Percentiles rank a stretch among this genome's conserved stretches.
phyloP scores from a whole-genome alignment of 2,113 vertebrate genomes.

The Mesembrinibis cayennensis region DNA sequence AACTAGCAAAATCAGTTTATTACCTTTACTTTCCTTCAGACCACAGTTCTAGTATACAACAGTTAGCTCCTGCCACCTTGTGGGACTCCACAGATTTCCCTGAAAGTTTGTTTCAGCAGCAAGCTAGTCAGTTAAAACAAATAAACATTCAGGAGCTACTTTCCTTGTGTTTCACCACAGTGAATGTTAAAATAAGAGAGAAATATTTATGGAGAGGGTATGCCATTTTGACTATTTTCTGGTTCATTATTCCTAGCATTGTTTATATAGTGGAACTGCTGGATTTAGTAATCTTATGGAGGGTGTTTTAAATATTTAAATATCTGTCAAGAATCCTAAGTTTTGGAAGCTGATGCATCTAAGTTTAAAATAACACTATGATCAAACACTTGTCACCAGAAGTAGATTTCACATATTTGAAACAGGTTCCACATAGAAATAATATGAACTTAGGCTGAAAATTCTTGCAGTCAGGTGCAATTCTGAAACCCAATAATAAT shows the following conservation, averaged over 20 bases:
- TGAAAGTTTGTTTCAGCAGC: neutral
- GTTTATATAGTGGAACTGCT: neutral
- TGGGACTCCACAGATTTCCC: slow-evolving; percentile 18
- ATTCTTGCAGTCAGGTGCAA: neutral
- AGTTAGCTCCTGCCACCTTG: slow-evolving; percentile 67
- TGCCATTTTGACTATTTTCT: neutral
- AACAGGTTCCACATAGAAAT: neutral
- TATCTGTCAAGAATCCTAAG: slow-evolving; percentile 15
- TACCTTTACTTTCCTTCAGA: neutral
- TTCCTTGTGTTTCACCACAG: neutral
- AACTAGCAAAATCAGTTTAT: neutral
- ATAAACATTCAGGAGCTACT: neutral
- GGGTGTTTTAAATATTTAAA: slow-evolving; percentile 34
- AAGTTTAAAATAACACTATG: slow-evolving; percentile 35
- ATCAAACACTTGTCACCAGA: slow-evolving; percentile 22
- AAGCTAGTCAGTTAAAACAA: neutral
- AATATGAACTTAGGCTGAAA: neutral
- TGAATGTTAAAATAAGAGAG: neutral
- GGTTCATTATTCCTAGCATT: slow-evolving; percentile 4
- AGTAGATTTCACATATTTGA: neutral
- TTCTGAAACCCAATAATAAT: neutral
- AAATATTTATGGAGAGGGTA: neutral
- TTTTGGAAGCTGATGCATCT: neutral
- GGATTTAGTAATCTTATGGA: neutral
- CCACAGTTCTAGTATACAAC: neutral